These are phyloP conservation scores for Zelostemma sp. DNA, from an alignment of 1,140 invertebrate genomes.

Conservation along the genomic window DNA sequence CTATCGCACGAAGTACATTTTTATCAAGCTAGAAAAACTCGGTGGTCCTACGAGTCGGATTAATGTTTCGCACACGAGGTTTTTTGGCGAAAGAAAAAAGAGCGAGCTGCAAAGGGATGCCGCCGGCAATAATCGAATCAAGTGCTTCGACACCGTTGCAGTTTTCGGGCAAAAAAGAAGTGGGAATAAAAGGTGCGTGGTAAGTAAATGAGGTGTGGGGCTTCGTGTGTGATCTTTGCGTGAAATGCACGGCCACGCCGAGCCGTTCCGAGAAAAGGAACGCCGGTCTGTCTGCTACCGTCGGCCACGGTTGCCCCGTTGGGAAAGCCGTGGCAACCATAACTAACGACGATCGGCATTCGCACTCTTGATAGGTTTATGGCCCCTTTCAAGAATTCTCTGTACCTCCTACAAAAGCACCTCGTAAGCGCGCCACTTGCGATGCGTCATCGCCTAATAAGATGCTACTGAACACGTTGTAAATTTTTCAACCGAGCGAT, in stretches of 20 bases:
- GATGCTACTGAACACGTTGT: not conserved
- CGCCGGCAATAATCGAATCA: too few species aligned
- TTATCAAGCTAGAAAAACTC: too few species aligned
- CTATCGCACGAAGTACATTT: too few species aligned
- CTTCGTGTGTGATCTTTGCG: slow-evolving; percentile 45
- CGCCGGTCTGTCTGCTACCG: slow-evolving; percentile 45
- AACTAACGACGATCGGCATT: slow-evolving; percentile 52
- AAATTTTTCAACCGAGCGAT: not conserved
- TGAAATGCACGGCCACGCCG: slow-evolving; percentile 32
- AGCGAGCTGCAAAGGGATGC: too few species aligned
- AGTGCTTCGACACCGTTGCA: too few species aligned
- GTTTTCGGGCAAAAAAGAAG: not conserved
- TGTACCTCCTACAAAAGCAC: slow-evolving; percentile 28
- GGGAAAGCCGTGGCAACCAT: slow-evolving; percentile 51
- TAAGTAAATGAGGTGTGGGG: slow-evolving; percentile 4
- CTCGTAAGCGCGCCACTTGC: slow-evolving; percentile 19
- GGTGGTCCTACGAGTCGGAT: too few species aligned
- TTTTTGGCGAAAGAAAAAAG: too few species aligned
- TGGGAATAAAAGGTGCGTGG: slow-evolving; percentile 1
- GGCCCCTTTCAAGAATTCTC: slow-evolving; percentile 46
- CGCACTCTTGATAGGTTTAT: slow-evolving; percentile 45
- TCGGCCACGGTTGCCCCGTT: slow-evolving; percentile 35
- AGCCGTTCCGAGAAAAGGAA: slow-evolving; percentile 52
- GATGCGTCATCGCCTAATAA: slow-evolving; percentile 3
- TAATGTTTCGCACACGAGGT: too few species aligned